A percentile compares a stretch with the other conserved stretches of the same genome.
Conservation (phyloP, 2,888 invertebrate species). For the Cephalotes varians region DNA sequence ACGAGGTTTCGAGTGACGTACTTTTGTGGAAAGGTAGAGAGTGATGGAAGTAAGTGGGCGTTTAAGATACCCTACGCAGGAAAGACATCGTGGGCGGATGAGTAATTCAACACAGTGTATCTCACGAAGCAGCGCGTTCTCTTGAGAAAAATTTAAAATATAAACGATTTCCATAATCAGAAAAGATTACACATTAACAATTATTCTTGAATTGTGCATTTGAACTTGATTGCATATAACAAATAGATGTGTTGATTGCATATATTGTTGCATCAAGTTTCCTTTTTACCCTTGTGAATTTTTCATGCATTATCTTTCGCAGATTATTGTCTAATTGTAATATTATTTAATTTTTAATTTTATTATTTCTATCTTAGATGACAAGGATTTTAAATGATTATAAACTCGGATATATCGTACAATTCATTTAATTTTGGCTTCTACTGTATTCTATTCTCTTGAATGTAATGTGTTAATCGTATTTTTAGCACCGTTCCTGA, state of each 20-base stretch:
- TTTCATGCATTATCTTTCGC: background rate
- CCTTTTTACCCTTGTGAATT: background rate
- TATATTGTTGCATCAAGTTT: background rate
- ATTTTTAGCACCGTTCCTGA: constrained; percentile 27
- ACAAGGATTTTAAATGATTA: background rate
- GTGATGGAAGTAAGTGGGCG: constrained; percentile 30
- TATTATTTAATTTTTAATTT: background rate
- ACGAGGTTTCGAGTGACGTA: constrained; percentile 33
- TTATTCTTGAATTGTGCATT: background rate
- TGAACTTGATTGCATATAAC: too few species aligned
- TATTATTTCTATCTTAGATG: background rate
- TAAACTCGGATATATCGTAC: too few species aligned
- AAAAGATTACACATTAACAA: background rate
- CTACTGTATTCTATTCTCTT: background rate
- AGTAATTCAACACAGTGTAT: constrained; percentile 22
- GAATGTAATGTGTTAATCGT: constrained; percentile 14
- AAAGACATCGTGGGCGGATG: constrained; percentile 38
- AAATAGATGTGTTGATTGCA: too few species aligned
- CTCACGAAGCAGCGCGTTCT: background rate
- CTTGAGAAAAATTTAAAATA: background rate
- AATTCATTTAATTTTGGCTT: background rate
- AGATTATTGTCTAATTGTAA: background rate
- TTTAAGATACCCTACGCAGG: constrained; percentile 15
- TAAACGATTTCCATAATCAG: background rate
- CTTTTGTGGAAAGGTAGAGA: constrained; percentile 39